Base-by-base conservation (phyloP, 2,113 vertebrate species). In the Limnothrissa miodon region DNA sequence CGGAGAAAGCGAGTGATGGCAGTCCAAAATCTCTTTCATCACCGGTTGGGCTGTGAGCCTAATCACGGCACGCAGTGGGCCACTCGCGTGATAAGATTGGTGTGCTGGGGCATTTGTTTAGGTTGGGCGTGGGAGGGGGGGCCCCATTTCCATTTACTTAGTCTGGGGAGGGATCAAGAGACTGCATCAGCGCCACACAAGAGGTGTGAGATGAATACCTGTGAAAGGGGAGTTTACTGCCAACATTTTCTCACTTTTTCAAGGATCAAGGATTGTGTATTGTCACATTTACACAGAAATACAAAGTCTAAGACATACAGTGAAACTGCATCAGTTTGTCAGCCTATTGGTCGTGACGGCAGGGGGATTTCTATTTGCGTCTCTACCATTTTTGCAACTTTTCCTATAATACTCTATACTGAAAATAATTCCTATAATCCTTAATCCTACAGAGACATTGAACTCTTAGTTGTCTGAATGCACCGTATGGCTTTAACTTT, bases 1-100 rank as follows among this genome's bases (percentile, higher is more conserved):
- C 70, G 21, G 46, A 81, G 79, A 81, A 79, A 70, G 56, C 48
- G 66, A 82, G 78, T 48, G 81, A 62, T 23, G 48, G 8, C 62
- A 81, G 51, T 83, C 53, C 39, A 78, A 79, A 86, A 80, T 83
- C 46, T 78, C 56, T 46, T 83, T 86, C 62, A 81, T 86, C 80
- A 51, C 25, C 33, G 46, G 46, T 78, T 79, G 13, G 62, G 45
- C 81, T 86, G 79, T 81, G 85, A 78, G 56, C 45, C 81, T 83
- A 86, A 83, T 86, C 82, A 81, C 59, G 39, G 6, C 45, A 78
- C 85, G 23, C 81, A 19, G 81, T 78, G 74, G 78, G 84, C 46
- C n/a, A n/a, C 59, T 62, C 6, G 33, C 13, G 33, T 36, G 33
- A 74, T 74, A 36, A 74, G 66, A 74, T 74, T 36, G 33, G 25